Evolutionary conservation across 1,140 invertebrate species (phyloP).

Genomic region (Drosophila mojavensis): DNA sequence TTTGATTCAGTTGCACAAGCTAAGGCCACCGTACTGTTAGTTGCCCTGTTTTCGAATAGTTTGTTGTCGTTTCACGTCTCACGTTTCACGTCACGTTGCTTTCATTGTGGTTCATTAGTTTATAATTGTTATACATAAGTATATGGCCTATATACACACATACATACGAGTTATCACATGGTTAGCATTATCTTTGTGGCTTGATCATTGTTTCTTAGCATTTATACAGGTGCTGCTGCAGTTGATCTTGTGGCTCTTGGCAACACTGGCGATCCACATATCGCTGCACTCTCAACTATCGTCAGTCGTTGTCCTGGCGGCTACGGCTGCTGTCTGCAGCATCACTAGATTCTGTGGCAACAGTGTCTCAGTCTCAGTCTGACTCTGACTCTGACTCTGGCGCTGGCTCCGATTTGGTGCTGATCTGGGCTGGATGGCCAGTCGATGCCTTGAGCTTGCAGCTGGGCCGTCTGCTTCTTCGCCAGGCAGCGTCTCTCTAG

Average conservation of each 20-base stretch:
- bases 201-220: conserved; percentile 34
- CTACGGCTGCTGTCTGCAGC: conserved; percentile 36
- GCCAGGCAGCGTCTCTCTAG: conserved; percentile 35
- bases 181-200: conserved; percentile 59
- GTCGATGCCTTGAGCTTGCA: conserved; percentile 13
- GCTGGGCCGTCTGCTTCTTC: conserved; percentile 7
- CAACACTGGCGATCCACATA: conserved; percentile 39
- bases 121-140: conserved; percentile 65
- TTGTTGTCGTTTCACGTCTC: conserved; percentile 18
- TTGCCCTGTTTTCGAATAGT: conserved; percentile 66
- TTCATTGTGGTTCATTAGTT: conserved; percentile 54
- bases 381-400: conserved; percentile 16
- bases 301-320: conserved; percentile 38
- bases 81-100: conserved; percentile 4
- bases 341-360: conserved; percentile 32
- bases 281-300: conserved; percentile 73
- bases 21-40: conserved; percentile 69
- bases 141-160: conserved; percentile 64
- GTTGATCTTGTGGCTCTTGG: conserved; percentile 36
- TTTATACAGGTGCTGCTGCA: conserved; percentile 13
- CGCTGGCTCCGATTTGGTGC: conserved; percentile 12
- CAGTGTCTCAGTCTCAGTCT: conserved; percentile 27
- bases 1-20: conserved; percentile 73
- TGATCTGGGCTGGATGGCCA: conserved; percentile 3
- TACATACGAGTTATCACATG: conserved; percentile 78